Conservation (phyloP, 2,113 vertebrate species). For the Fulica atra region DNA sequence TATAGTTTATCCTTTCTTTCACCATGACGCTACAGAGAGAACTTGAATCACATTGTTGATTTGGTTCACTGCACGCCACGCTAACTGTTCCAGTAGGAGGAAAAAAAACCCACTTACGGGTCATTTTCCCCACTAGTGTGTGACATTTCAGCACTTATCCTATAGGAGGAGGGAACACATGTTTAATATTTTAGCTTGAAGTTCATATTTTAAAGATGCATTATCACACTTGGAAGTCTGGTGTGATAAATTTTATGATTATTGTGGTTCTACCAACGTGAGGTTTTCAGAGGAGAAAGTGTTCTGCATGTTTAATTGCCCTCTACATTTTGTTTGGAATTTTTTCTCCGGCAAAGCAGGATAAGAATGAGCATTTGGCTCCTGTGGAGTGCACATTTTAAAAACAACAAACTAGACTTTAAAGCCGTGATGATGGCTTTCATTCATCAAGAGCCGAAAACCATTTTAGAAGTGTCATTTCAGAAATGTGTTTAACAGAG, state of each 20-base stretch:
- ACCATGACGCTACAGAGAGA: constrained; percentile 81
- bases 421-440: neutral
- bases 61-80: constrained; percentile 83
- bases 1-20: constrained; percentile 85
- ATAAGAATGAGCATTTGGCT: constrained; percentile 7
- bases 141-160: constrained; percentile 72
- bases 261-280: constrained; percentile 31
- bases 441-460: constrained; percentile 35
- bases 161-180: constrained; percentile 59
- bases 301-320: constrained; percentile 38
- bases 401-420: constrained; percentile 27
- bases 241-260: constrained; percentile 68
- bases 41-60: constrained; percentile 84
- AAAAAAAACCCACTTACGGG: constrained; percentile 69
- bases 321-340: neutral
- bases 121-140: constrained; percentile 76
- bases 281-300: constrained; percentile 38
- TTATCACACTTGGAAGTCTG: constrained; percentile 70
- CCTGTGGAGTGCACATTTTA: constrained; percentile 1
- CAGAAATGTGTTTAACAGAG: constrained; percentile 11
- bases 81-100: constrained; percentile 80
- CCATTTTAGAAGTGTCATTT: constrained; percentile 33
- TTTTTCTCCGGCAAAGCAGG: neutral
- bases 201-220: constrained; percentile 74
- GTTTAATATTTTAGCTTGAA: constrained; percentile 75